Base-by-base conservation (phyloP, 2,113 vertebrate genomes). In the Ariopsis seemanni region DNA sequence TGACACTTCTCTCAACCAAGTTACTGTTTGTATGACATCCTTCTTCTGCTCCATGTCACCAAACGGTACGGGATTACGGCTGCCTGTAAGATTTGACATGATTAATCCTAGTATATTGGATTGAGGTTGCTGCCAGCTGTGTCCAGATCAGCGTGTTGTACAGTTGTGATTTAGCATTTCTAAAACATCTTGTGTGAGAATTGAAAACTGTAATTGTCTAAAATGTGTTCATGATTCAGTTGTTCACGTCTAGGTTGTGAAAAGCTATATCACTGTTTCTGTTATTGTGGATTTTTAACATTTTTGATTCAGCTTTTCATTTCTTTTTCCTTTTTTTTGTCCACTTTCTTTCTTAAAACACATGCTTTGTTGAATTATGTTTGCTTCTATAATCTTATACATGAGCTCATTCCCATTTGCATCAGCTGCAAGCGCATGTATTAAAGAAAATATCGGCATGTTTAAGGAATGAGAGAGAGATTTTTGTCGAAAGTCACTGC, bases 401-500 rank as follows among this genome's bases (percentile, higher is more conserved):
- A 85, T 88, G 27, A 86, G 74, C 58, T 84, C 55, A 90, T 65
- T 42, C 82, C 86, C 88, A 82, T 87, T 42, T 9, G 42, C 48
- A n/a, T 63, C 87, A 83, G 87, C 89, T 88, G 89, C 78, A 91
- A 93, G 93, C 93, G 93, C 65, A 57, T 50, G 18, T 50, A 30
- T 27, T 48, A 52, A 85, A 79, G 62, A 55, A 53, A 85, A 82
- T 58, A 82, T 2, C 62, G 25, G n/a, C n/a, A 53, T 4, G 72
- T 69, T 48, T 18, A 22, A 8, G 74, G 50, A 83, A 72, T 86
- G 88, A 83, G 87, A 82, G 87, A 87, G 84, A 77, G 48, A 83
- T 85, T 84, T 87, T 86, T 55, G 25, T 30, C 20, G 89, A 89
- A 89, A 86, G 86, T 92, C 93, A 94, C 94, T 95, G 95, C 94